phyloP scores from a whole-genome alignment of 2,888 invertebrate genomes.

The Caenorhabditis panamensis region DNA sequence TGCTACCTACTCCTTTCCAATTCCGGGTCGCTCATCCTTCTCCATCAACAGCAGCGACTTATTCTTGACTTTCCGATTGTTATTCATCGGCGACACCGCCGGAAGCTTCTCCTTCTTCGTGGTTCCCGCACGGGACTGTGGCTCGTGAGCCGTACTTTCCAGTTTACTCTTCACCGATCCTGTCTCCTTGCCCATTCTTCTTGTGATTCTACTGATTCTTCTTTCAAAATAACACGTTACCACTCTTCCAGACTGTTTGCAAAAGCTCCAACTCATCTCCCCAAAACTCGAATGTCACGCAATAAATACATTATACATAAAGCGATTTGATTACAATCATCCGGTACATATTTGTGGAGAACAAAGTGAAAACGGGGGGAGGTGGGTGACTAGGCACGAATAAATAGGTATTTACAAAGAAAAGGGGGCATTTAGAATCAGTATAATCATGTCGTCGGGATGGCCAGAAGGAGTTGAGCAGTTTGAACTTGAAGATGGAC shows the following conservation, averaged over 20 bases:
- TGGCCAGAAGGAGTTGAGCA: neutral
- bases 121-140: neutral
- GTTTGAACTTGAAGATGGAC: neutral
- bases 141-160: conserved; percentile 11
- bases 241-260: no score
- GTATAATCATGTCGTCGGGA: neutral
- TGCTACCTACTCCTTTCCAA: neutral
- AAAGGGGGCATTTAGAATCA: neutral
- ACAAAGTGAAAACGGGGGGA: neutral
- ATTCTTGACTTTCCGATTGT: conserved; percentile 25
- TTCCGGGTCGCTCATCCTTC: conserved; percentile 41
- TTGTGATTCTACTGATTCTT: no score
- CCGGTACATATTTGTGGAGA: no score
- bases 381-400: neutral
- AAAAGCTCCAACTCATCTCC: no score
- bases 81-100: conserved; percentile 44
- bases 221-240: no score
- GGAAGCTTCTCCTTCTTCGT: neutral
- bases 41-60: conserved; percentile 39
- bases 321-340: conserved; percentile 4
- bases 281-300: no score
- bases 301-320: no score
- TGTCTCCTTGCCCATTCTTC: neutral
- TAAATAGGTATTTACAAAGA: conserved; percentile 8
- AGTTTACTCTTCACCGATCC: neutral